Evolutionary conservation across 2,888 invertebrate species (phyloP), one percentile per base, ranked within the genome.

Genomic region (Anoncus sp.): DNA sequence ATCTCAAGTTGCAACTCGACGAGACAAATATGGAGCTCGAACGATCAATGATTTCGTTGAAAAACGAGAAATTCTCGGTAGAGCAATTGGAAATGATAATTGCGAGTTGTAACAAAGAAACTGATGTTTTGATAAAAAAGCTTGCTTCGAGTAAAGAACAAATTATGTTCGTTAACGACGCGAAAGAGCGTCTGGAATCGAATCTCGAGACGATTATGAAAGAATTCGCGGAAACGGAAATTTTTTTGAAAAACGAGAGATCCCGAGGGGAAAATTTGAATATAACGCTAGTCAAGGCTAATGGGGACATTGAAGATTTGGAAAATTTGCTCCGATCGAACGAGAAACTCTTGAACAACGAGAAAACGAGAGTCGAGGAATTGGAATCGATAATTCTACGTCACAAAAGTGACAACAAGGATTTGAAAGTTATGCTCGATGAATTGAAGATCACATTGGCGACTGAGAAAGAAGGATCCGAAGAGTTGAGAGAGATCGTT

Each of bases 211-310:
- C 43, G 16, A 74, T 60, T 3, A 31, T 75, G 18, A 70, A 77
- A 22, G 63, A 78, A 22, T 75, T 84, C 45, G 70, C 76, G 40
- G 72, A 72, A 35, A 49, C 81, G 7, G 80, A 84, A 57, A 43
- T 63, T 71, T 74, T 43, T 22, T 38, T 85, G 40, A 49, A 77
- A 1, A 47, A 40, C 16, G 83, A 85, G 73, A 78, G 59, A 65
- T 2, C 31, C 3, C 81, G 55, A 59, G 62, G 59, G 16, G 20
- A 16, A 18, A 62, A 77, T 53, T 79, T 84, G 49, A 66, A 70
- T 12, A 14, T 20, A 18, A 51, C 5, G 5, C 20, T 85, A 27
- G 3, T 1, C 16, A n/a, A 24, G 3, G 12, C 53, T 6, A 35
- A 60, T n/a, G 16, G 10, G 10, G n/a, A 66, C 16, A 51, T 3